Evolutionary conservation across 2,797 vertebrate genomes (phyloP).

Genomic region (Alca torda): DNA sequence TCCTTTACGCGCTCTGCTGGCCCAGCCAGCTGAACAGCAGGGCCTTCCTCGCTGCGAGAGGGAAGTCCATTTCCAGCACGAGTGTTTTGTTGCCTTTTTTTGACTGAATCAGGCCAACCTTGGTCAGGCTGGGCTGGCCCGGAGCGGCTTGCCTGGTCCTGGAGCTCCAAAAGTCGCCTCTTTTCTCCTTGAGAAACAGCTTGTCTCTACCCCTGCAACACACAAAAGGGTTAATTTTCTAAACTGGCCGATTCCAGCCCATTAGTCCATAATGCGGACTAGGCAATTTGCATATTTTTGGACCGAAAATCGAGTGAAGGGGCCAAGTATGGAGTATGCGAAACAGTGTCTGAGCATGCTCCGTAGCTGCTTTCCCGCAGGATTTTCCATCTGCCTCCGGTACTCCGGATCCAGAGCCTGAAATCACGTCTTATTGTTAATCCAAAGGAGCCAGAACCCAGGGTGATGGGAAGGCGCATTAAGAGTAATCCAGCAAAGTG

Average conservation of each 20-base stretch:
- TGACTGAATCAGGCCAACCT: neutral
- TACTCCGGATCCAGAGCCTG: conserved; percentile 65
- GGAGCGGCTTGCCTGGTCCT: neutral
- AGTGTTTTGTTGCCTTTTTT: neutral
- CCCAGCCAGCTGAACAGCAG: neutral
- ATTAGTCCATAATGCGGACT: conserved; percentile 68
- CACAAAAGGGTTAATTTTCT: conserved; percentile 64
- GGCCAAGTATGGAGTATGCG: conserved; percentile 63
- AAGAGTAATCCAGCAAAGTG: conserved; percentile 67
- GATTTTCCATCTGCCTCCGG: conserved; percentile 61
- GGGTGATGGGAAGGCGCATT: conserved; percentile 64
- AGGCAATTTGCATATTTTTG: conserved; percentile 74
- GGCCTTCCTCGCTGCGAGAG: neutral
- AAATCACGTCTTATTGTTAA: conserved; percentile 66
- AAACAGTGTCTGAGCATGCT: conserved; percentile 65
- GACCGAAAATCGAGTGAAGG: conserved; percentile 51
- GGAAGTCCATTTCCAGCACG: neutral
- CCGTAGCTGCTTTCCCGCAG: conserved; percentile 52
- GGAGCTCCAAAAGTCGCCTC: neutral
- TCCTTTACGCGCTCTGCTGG: neutral
- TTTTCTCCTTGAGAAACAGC: neutral
- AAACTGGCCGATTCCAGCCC: conserved; percentile 51
- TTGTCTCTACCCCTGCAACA: neutral
- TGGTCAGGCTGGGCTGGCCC: neutral
- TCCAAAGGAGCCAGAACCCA: conserved; percentile 63